Percentiles rank a stretch among this genome's conserved stretches.
Conservation (phyloP, 2,888 invertebrate genomes). For the Ectemnius continuus region DNA sequence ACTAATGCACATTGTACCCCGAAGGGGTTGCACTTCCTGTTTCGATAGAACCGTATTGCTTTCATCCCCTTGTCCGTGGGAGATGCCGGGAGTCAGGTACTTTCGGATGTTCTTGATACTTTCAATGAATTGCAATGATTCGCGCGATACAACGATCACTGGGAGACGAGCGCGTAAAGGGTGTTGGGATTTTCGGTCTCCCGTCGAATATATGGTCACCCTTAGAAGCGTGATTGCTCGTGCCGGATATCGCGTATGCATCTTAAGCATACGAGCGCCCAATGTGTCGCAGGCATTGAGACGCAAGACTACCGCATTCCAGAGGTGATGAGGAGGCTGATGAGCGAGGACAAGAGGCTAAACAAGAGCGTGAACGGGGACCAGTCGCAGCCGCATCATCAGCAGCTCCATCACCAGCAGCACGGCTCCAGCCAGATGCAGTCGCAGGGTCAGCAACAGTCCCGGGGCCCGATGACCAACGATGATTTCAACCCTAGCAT, state of each 20-base stretch:
- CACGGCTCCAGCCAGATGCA: slow-evolving; percentile 69
- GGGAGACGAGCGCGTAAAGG: too few species aligned
- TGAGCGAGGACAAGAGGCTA: slow-evolving; percentile 80
- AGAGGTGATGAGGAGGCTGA: slow-evolving; percentile 81
- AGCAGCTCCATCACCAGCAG: slow-evolving; percentile 65
- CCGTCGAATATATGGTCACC: too few species aligned
- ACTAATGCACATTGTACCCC: not conserved
- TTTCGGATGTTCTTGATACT: too few species aligned
- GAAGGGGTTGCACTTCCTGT: slow-evolving; percentile 17
- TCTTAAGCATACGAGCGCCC: not conserved
- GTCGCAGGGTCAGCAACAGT: slow-evolving; percentile 64
- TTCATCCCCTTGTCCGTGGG: too few species aligned
- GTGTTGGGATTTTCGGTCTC: too few species aligned
- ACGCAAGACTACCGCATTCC: slow-evolving; percentile 79
- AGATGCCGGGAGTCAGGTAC: too few species aligned
- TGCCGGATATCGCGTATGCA: not conserved
- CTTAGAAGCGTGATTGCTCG: too few species aligned
- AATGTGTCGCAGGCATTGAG: slow-evolving; percentile 67
- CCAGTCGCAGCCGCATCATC: slow-evolving; percentile 69
- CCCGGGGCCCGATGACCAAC: slow-evolving; percentile 77
- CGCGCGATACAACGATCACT: too few species aligned
- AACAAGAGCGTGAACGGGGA: slow-evolving; percentile 75
- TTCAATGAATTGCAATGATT: too few species aligned
- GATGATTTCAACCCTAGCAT: slow-evolving; percentile 77
- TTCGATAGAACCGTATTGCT: too few species aligned